These are phyloP conservation scores for Limulus polyphemus DNA, from an alignment of 2,888 invertebrate species.

Conservation along the genomic window DNA sequence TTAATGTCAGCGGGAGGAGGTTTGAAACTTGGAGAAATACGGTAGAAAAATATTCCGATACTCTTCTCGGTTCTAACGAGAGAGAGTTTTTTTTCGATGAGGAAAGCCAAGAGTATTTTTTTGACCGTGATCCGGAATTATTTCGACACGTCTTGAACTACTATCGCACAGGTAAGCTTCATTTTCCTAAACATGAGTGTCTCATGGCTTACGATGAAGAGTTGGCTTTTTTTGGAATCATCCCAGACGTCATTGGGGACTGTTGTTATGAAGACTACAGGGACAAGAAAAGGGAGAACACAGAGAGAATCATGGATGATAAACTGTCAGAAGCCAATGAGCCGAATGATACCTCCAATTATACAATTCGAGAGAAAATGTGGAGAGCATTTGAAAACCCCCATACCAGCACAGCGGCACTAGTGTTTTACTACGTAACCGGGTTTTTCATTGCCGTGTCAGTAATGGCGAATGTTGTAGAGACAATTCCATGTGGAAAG, in stretches of 20 bases:
- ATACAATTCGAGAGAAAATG: conserved; percentile 86
- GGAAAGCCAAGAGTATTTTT: conserved; percentile 95
- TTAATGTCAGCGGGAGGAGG: conserved; percentile 83
- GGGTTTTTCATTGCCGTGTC: conserved; percentile 99
- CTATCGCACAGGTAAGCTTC: conserved; percentile 96
- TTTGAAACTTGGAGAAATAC: conserved; percentile 99
- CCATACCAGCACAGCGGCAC: conserved; percentile 94
- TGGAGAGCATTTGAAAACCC: conserved; percentile 99
- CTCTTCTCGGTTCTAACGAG: conserved; percentile 89
- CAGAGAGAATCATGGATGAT: conserved; percentile 95
- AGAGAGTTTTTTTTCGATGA: conserved; percentile 99
- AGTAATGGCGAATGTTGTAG: conserved; percentile 97
- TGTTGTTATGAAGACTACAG: conserved; percentile 99
- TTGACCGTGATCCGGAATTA: conserved; percentile 97
- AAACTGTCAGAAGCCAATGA: conserved; percentile 70
- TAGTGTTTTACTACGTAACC: conserved; percentile 99
- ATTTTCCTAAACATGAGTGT: conserved; percentile 99
- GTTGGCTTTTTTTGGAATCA: conserved; percentile 94
- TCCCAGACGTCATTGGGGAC: conserved; percentile 93
- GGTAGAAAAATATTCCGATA: conserved; percentile 97
- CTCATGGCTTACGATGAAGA: conserved; percentile 98
- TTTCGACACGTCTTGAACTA: conserved; percentile 98
- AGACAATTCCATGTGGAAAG: conserved; percentile 81
- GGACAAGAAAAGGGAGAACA: conserved; percentile 96
- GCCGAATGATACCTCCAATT: conserved; percentile 54